Evolutionary conservation across 1,140 invertebrate genomes (phyloP).

Genomic region (Bacillus rossius): DNA sequence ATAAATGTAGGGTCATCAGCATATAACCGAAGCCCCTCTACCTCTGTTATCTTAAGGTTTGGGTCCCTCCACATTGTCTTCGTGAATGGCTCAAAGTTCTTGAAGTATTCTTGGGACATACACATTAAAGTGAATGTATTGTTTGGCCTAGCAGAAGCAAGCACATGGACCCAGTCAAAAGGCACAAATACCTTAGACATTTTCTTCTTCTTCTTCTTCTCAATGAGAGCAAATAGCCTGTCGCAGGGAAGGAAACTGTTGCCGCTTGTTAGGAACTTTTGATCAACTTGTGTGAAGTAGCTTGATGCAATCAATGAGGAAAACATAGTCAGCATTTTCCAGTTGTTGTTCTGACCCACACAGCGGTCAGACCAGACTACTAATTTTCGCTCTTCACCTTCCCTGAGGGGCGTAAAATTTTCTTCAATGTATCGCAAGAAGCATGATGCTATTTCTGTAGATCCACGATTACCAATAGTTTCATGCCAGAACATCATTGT

Average conservation of each 20-base stretch:
- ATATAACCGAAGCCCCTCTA: constrained; percentile 2
- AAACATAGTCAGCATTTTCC: constrained; percentile 8
- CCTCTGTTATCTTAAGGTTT: constrained; percentile 5
- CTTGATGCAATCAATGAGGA: constrained; percentile 8
- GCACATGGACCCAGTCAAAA: not conserved
- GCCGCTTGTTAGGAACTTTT: constrained; percentile 20
- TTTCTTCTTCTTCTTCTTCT: constrained; percentile 20
- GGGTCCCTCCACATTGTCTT: not conserved
- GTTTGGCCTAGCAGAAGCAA: not conserved
- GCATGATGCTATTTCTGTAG: constrained; percentile 19
- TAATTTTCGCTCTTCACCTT: constrained; percentile 15
- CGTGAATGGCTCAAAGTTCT: constrained; percentile 5
- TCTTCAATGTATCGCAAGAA: constrained; percentile 15
- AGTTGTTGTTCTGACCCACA: constrained; percentile 25
- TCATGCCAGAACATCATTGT: constrained; percentile 22
- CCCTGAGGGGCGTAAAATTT: constrained; percentile 10
- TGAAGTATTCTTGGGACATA: constrained; percentile 8
- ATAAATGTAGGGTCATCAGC: constrained; percentile 4
- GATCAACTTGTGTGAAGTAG: constrained; percentile 18
- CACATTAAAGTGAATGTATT: not conserved
- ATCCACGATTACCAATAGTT: constrained; percentile 15
- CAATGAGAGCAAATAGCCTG: constrained; percentile 20
- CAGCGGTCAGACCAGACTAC: constrained; percentile 25
- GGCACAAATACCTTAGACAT: constrained; percentile 10
- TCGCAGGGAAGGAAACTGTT: constrained; percentile 23